Evolutionary conservation across 2,888 invertebrate genomes (phyloP), one percentile per base, ranked within the genome.

Genomic region (Syrista parreyssii): DNA sequence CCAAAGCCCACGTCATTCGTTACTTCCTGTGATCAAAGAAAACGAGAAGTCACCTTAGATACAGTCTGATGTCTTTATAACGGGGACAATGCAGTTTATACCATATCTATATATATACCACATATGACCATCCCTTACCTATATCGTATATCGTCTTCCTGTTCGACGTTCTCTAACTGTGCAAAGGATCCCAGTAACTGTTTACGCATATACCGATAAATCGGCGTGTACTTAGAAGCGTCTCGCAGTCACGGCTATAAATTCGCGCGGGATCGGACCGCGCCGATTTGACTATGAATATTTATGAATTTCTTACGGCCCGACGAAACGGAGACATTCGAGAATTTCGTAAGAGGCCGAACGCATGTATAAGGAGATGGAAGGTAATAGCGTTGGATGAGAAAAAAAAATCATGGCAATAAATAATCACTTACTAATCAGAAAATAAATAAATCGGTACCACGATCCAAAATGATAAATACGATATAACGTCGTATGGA

Each of bases 201-300:
- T 55, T 55, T 55, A 55, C 55, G 55, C 23, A 9, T 55, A 9
- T 23, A 23, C 55, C 55, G 55, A 55, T 55, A 55, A 15, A 55
- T 15, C 55, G 73, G 75, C 78, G 68, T 77, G 84, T 79, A 82
- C 82, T 82, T 84, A 83, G 83, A 87, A 80, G 82, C 84, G 87
- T 86, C 86, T 83, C 83, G 74, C 84, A 86, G 83, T 86, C 86
- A 82, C 79, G 84, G 80, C 79, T 80, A 84, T 84, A 84, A 82
- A 86, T 87, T 87, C 71, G 71, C 68, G n/a, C 71, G 83, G 78
- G 32, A 6, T 31, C 71, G 12, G 23, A 71, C 71, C 31, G 82
- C 82, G 84, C 82, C 80, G 81, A 84, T 82, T 83, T 79, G 78
- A 83, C 80, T 84, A 85, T 87, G 87, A 85, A 87, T 87, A 87